phyloP scores from a whole-genome alignment of 2,888 invertebrate species.

The Apamea monoglypha region DNA sequence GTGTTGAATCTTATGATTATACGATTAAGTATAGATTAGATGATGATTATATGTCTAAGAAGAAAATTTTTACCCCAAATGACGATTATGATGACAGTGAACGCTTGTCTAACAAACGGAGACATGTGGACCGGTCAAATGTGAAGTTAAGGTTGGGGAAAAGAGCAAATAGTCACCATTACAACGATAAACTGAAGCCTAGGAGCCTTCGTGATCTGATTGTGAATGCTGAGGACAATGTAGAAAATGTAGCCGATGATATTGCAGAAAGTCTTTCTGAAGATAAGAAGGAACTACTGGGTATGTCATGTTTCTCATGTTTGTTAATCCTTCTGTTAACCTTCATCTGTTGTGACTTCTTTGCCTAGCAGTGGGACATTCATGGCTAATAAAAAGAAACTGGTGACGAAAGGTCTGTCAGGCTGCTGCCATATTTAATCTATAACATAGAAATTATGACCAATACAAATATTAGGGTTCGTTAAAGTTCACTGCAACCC shows the following conservation, averaged over 20 bases:
- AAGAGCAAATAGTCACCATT: conserved; percentile 83
- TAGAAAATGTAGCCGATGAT: conserved; percentile 92
- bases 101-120: conserved; percentile 89
- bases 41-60: conserved; percentile 84
- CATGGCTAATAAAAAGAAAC: background rate
- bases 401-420: no score
- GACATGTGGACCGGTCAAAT: conserved; percentile 90
- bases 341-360: background rate
- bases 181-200: conserved; percentile 88
- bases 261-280: conserved; percentile 94
- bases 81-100: conserved; percentile 71
- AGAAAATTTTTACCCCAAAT: conserved; percentile 78
- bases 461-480: background rate
- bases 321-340: background rate
- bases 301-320: conserved; percentile 80
- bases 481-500: background rate
- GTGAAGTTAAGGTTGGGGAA: conserved; percentile 90
- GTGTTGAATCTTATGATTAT: conserved; percentile 95
- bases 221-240: conserved; percentile 86
- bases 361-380: background rate
- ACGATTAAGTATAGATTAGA: conserved; percentile 91
- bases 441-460: background rate
- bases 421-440: no score
- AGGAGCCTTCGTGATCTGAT: conserved; percentile 91
- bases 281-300: conserved; percentile 93